Percentiles rank a stretch among this genome's conserved stretches.
Evolutionary conservation across 2,888 invertebrate genomes (phyloP).

Genomic region (Sphaeridia pumilis): DNA sequence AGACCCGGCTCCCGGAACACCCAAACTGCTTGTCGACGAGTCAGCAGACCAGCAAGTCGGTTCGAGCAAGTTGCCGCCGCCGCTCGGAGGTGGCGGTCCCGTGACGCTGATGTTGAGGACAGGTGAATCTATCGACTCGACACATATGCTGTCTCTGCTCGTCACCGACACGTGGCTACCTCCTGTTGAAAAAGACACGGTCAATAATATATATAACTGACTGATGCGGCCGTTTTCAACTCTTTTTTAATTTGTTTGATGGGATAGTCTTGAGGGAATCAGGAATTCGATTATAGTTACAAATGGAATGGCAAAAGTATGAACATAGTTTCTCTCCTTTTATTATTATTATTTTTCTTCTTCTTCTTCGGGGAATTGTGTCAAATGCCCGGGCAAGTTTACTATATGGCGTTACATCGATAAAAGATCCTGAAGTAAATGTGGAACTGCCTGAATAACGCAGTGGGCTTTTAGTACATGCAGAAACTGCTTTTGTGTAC

Average conservation of each 20-base stretch:
- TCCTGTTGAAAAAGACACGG: neutral
- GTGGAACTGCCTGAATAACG: too few relatives aligned
- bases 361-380: too few relatives aligned
- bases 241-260: too few relatives aligned
- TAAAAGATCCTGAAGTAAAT: too few relatives aligned
- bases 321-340: too few relatives aligned
- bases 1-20: neutral
- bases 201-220: neutral
- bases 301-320: too few relatives aligned
- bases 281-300: too few relatives aligned
- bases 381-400: too few relatives aligned
- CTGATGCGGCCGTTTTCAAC: neutral
- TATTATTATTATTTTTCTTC: too few relatives aligned
- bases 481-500: neutral
- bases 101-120: neutral
- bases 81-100: neutral
- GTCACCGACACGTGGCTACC: neutral
- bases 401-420: too few relatives aligned
- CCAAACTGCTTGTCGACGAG: neutral
- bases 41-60: neutral
- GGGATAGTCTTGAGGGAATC: too few relatives aligned
- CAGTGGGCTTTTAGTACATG: neutral
- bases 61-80: neutral
- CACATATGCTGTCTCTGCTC: neutral
- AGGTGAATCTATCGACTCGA: neutral